A percentile compares a stretch with the other conserved stretches of the same genome.
phyloP scores from a whole-genome alignment of 2,797 vertebrate species.

The Ctenopoma multispine region DNA sequence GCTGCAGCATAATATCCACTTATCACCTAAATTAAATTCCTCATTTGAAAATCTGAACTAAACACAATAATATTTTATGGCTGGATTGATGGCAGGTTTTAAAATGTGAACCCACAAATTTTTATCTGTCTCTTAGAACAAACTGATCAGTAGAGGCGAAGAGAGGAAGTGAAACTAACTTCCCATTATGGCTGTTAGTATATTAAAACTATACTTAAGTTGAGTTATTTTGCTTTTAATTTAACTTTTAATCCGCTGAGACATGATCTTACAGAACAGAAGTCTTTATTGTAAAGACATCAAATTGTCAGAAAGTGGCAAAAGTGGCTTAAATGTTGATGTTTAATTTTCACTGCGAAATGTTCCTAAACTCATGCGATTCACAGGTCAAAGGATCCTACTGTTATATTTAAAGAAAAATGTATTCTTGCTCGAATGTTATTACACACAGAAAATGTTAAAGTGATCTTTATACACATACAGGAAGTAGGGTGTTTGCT shows the following conservation, averaged over 20 bases:
- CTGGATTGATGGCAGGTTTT: not conserved
- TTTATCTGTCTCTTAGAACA: not conserved
- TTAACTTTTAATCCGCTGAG: not conserved
- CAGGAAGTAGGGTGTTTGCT: slow-evolving; percentile 16
- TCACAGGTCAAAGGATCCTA: slow-evolving; percentile 16
- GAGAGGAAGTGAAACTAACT: too few relatives aligned
- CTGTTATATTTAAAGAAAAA: slow-evolving; percentile 25
- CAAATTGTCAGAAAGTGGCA: slow-evolving; percentile 3
- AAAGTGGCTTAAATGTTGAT: not conserved
- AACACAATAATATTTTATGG: not conserved
- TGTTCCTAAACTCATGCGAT: slow-evolving; percentile 6
- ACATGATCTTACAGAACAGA: slow-evolving; percentile 11
- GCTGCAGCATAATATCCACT: too few relatives aligned
- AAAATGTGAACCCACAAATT: not conserved
- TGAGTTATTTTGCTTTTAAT: too few relatives aligned
- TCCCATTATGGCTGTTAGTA: too few relatives aligned
- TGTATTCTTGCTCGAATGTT: slow-evolving; percentile 22
- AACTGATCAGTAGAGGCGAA: too few relatives aligned
- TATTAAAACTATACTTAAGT: too few relatives aligned
- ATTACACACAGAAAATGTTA: slow-evolving; percentile 36
- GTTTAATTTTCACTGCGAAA: slow-evolving; percentile 13
- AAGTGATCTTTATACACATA: slow-evolving; percentile 29
- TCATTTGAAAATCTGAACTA: not conserved
- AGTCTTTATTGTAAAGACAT: slow-evolving; percentile 54
- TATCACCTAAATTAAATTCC: not conserved